Evolutionary conservation across 2,888 invertebrate genomes (phyloP).

Genomic region (Aquatica leii): DNA sequence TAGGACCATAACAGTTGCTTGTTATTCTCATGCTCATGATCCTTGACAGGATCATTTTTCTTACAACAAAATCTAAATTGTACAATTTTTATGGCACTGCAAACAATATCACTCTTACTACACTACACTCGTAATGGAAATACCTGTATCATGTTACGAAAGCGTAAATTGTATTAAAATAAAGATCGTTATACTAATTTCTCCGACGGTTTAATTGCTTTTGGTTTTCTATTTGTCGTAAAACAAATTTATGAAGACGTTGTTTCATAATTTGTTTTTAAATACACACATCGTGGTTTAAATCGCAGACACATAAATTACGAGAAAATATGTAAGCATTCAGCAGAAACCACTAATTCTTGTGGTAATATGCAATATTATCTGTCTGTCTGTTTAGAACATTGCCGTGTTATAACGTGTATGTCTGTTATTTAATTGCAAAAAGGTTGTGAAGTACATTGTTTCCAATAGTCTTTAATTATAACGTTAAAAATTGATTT

Average conservation of each 20-base stretch:
- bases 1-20: slow-evolving; percentile 13
- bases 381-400: slow-evolving; percentile 40
- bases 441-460: no score
- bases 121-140: background rate
- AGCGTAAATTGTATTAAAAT: background rate
- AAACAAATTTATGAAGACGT: slow-evolving; percentile 52
- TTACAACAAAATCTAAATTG: background rate
- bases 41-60: slow-evolving; percentile 16
- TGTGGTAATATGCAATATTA: slow-evolving; percentile 47
- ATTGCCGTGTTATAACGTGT: no score
- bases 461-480: no score
- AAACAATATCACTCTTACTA: no score
- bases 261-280: slow-evolving; percentile 54
- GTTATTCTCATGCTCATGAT: slow-evolving; percentile 7
- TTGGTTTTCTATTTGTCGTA: slow-evolving; percentile 21
- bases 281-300: slow-evolving; percentile 49
- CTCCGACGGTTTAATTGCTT: slow-evolving; percentile 11
- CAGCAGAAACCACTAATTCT: slow-evolving; percentile 45
- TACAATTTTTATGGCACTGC: no score
- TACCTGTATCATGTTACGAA: background rate
- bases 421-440: no score
- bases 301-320: slow-evolving; percentile 54
- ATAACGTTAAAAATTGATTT: no score
- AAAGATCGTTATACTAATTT: background rate
- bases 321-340: slow-evolving; percentile 41